These are phyloP conservation scores for Babyrousa celebensis DNA, from an alignment of 2,797 vertebrate species.

Conservation along the genomic window DNA sequence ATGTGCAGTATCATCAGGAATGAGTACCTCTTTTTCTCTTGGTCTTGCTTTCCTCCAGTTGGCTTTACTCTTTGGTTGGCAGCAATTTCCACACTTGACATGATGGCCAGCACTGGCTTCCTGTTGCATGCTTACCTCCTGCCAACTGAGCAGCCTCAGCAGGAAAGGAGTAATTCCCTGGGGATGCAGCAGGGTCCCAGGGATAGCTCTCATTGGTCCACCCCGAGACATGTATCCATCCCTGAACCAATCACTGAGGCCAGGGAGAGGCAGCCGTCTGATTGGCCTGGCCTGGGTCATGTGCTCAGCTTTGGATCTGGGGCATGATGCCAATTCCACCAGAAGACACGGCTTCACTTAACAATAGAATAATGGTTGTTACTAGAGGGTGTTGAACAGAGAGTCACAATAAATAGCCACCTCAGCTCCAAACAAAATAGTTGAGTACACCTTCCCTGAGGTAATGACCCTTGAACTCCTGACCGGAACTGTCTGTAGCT, in stretches of 20 bases:
- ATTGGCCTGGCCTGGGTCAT: not conserved
- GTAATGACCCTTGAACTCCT: not conserved
- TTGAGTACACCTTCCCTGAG: not conserved
- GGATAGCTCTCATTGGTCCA: not conserved
- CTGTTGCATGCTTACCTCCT: not conserved
- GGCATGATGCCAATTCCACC: not conserved
- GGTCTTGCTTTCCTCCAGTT: not conserved
- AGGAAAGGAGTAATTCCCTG: not conserved
- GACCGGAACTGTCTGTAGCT: not conserved
- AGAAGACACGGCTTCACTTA: not conserved
- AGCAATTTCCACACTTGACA: not conserved
- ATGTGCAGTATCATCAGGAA: not conserved
- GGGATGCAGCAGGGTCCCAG: not conserved
- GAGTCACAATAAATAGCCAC: not conserved
- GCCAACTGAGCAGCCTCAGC: not conserved
- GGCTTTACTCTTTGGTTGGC: not conserved
- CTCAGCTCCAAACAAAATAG: not conserved
- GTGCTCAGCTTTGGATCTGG: not conserved
- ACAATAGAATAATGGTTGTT: not conserved
- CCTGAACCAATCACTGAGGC: constrained; percentile 14
- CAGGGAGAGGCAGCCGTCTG: not conserved
- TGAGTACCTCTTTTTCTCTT: not conserved
- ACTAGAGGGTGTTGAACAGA: not conserved
- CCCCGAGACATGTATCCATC: not conserved
- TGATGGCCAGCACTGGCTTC: not conserved